Evolutionary conservation across 2,797 vertebrate species (phyloP), one percentile per base, ranked within the genome.

Genomic region (Echeneis naucrates): DNA sequence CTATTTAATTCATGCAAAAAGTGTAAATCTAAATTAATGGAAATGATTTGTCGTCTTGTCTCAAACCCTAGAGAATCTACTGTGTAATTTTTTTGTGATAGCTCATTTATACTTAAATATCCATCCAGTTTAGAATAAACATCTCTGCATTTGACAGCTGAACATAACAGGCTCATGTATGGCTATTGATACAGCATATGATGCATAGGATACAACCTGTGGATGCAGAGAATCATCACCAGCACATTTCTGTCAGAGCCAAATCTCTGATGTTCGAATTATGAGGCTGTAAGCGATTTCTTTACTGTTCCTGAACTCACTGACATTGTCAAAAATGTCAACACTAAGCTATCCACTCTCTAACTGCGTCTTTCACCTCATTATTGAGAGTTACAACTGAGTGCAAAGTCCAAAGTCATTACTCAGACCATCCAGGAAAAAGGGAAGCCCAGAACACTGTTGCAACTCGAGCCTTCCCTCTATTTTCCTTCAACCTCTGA

Each of bases 391-490:
- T 72, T 71, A 64, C 51, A 57, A 78, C 47, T 54, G 68, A 40
- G 45, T n/a, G 64, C 57, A 61, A 56, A 80, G 66, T 74, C 78
- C 77, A 89, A 87, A 88, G 84, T 91, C 81, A 87, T 81, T 73
- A 53, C 59, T 65, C 62, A 77, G 60, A 77, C 90, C 81, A 91
- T 85, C 82, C 78, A 80, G 56, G 56, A 37, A 75, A 52, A 70
- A 78, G 80, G 33, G 61, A 81, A 42, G 53, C 42, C 68, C 56
- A 88, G 78, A 77, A 60, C 80, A 68, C 54, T 77, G 3, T 44
- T 55, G 47, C 64, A 69, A 67, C 68, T 70, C 37, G 58, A 68
- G 57, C 61, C 72, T 58, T 47, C 38, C 10, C 58, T 27, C 24
- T 48, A 52, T 24, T 8, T 52, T 62, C 81, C 72, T 89, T 80